Evolutionary conservation across 53 echinoderm and acorn worm genomes (phyloP), one percentile per base, ranked within the genome.

Genomic region (Echinarachnius parma): DNA sequence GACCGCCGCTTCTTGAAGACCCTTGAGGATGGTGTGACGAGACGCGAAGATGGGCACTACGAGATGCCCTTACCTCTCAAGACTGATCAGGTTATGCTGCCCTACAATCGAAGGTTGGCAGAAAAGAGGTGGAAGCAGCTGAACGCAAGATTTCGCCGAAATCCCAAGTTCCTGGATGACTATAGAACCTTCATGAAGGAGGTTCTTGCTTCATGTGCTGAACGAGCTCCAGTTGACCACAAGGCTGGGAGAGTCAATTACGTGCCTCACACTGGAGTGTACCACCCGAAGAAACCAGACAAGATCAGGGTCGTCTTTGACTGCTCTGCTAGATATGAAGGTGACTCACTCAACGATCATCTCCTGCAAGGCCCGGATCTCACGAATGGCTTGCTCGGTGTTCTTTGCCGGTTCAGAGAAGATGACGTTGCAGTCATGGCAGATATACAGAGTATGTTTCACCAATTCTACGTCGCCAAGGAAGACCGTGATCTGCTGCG

Each of bases 401-500:
- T 86, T 11, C 71, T 86, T 1, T 81, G 81, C 61, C 19, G 81
- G 29, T 86, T 86, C 15, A 28, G 81, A 3, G 44, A 76, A 34
- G 86, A 81, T 47, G 47, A 22, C 18, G 75, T 86, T 11, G 81
- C 77, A 2, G 66, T 86, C 0, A 62, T 63, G 24, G 60, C 28
- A 2, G 81, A 86, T 8, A 35, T 81, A 4, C 48, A 86, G 33
- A 52, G 77, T n/a, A 86, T 81, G 86, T 81, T 86, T 46, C 81
- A 76, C 16, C 81, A 81, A 23, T 86, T 86, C 61, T 59, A 36
- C 34, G 75, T 85, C 0, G 46, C 36, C 30, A 44, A 55, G 15
- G 56, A 58, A 2, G 23, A 70, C 31, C 29, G 77, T 3, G 66
- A 86, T 60, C 53, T 86, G 36, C 54, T 86, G 1, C 27, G 86